These are phyloP conservation scores for Hyaena hyaena DNA, from an alignment of 2,113 vertebrate genomes.

Conservation along the genomic window DNA sequence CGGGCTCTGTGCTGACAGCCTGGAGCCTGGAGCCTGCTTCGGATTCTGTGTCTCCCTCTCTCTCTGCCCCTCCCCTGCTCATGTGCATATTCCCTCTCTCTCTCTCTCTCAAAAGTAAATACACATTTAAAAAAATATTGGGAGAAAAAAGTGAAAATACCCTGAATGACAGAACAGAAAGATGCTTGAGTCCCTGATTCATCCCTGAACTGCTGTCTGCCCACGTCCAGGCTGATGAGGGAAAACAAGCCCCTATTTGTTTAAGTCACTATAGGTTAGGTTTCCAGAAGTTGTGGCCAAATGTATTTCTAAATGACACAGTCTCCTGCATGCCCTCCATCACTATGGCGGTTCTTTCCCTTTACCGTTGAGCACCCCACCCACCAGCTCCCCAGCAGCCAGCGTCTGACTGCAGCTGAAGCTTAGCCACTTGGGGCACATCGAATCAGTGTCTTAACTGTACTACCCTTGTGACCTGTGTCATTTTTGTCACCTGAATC, in stretches of 20 bases:
- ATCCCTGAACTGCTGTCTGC: not conserved
- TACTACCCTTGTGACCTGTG: not conserved
- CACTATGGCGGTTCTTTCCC: not conserved
- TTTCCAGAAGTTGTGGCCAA: not conserved
- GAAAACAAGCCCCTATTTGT: not conserved
- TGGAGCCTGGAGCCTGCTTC: too few relatives aligned
- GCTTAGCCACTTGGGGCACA: not conserved
- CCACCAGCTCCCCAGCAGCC: not conserved
- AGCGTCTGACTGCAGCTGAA: not conserved
- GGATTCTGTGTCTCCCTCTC: too few relatives aligned
- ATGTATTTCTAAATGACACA: not conserved
- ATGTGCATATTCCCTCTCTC: too few relatives aligned
- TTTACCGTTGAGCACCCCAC: rapidly evolving
- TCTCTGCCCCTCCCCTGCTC: too few relatives aligned
- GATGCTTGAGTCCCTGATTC: not conserved
- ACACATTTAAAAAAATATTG: not conserved
- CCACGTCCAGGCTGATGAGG: not conserved
- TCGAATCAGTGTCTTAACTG: rapidly evolving
- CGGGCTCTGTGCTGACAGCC: too few relatives aligned
- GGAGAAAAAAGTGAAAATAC: not conserved
- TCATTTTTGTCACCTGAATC: not conserved
- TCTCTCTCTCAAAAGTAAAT: too few relatives aligned
- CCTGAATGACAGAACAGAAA: not conserved
- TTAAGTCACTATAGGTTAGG: not conserved
- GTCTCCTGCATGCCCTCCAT: not conserved